Evolutionary conservation across 2,888 invertebrate species (phyloP).

Genomic region (Cancer borealis): DNA sequence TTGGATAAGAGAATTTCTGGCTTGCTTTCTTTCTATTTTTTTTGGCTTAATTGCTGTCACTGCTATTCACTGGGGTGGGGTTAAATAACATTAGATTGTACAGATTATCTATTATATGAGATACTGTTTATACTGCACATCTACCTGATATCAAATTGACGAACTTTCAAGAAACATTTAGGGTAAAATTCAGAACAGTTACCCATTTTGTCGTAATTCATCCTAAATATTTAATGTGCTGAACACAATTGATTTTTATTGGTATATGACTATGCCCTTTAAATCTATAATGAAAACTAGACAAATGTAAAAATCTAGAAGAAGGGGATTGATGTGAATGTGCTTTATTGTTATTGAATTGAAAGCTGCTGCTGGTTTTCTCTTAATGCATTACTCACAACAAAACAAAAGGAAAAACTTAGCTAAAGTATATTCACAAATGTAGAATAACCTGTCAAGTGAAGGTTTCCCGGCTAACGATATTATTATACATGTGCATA

Average conservation of each 20-base stretch:
- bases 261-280: neutral
- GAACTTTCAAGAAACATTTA: neutral
- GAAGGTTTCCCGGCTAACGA: neutral
- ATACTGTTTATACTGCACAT: neutral
- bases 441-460: neutral
- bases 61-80: neutral
- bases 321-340: neutral
- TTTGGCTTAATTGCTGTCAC: neutral
- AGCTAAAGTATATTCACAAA: slow-evolving; percentile 14
- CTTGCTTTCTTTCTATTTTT: too few species aligned
- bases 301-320: neutral
- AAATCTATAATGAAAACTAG: neutral
- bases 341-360: neutral
- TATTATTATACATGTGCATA: neutral
- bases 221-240: neutral
- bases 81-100: neutral
- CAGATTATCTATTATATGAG: neutral
- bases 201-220: neutral
- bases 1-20: neutral
- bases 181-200: neutral
- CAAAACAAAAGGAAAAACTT: neutral
- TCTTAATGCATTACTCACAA: neutral
- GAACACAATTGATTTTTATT: neutral
- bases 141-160: neutral
- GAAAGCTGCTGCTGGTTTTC: neutral